Evolutionary conservation across 2,113 vertebrate species (phyloP).

Genomic region (Zeus faber): DNA sequence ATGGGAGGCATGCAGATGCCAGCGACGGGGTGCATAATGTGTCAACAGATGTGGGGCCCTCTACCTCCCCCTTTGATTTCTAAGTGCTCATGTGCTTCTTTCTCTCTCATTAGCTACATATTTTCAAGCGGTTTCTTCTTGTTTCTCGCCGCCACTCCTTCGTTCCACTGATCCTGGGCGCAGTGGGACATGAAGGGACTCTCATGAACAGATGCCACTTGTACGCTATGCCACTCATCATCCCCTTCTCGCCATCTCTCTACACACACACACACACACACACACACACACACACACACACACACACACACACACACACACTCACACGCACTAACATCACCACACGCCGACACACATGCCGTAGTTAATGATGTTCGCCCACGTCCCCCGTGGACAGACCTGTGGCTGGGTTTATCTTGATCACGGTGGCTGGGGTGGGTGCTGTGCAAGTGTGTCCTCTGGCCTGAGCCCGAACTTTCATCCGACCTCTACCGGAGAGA

Average conservation of each 20-base stretch:
- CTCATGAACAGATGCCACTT: constrained; percentile 67
- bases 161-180: constrained; percentile 55
- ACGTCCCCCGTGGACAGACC: constrained; percentile 46
- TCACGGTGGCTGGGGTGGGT: constrained; percentile 38
- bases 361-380: constrained; percentile 66
- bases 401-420: constrained; percentile 59
- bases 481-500: too few species aligned
- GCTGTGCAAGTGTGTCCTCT: too few species aligned
- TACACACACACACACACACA: constrained; percentile 16
- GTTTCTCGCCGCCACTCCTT: constrained; percentile 25
- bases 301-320: neutral
- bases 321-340: neutral
- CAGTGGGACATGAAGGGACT: constrained; percentile 44
- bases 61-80: constrained; percentile 61
- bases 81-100: constrained; percentile 24
- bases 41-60: constrained; percentile 54
- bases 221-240: constrained; percentile 37
- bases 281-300: constrained; percentile 12
- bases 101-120: constrained; percentile 65
- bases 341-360: constrained; percentile 9
- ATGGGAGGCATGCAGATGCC: constrained; percentile 29
- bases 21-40: constrained; percentile 29
- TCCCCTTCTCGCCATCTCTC: neutral
- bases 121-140: constrained; percentile 38
- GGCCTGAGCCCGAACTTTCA: too few species aligned